phyloP scores from a whole-genome alignment of 2,113 vertebrate species.

The Vulpes lagopus region DNA sequence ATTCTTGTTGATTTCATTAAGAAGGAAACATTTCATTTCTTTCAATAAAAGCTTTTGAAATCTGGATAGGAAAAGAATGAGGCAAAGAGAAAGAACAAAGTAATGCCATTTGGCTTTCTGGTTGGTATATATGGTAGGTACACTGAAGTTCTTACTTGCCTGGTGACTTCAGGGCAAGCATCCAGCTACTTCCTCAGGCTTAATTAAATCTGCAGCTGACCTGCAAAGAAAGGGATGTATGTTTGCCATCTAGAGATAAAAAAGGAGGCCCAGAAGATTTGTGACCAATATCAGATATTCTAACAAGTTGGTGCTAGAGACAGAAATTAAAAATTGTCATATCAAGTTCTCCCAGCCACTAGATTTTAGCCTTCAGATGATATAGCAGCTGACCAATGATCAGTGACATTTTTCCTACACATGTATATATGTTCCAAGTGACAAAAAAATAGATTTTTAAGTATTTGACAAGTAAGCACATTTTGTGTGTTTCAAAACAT shows the following conservation, averaged over 20 bases:
- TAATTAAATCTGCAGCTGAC: constrained; percentile 11
- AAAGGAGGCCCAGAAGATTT: background rate
- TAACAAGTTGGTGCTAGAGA: background rate
- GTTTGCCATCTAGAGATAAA: background rate
- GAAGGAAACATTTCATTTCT: background rate
- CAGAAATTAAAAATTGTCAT: background rate
- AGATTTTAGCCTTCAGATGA: background rate
- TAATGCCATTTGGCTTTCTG: background rate
- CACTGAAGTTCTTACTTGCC: background rate
- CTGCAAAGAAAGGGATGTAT: background rate
- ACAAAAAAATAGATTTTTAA: background rate
- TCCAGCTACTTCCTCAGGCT: background rate
- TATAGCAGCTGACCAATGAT: background rate
- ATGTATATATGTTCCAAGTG: background rate
- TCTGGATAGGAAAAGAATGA: background rate
- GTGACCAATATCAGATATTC: background rate
- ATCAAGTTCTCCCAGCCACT: background rate
- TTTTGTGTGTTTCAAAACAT: background rate
- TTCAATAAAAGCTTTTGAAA: background rate
- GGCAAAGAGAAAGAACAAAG: background rate
- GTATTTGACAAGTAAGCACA: background rate
- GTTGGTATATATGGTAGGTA: background rate
- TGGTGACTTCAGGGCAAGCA: background rate
- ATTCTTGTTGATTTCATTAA: background rate
- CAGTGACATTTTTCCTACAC: background rate